Evolutionary conservation across 2,113 vertebrate species (phyloP).

Genomic region (Ammodytes dubius): DNA sequence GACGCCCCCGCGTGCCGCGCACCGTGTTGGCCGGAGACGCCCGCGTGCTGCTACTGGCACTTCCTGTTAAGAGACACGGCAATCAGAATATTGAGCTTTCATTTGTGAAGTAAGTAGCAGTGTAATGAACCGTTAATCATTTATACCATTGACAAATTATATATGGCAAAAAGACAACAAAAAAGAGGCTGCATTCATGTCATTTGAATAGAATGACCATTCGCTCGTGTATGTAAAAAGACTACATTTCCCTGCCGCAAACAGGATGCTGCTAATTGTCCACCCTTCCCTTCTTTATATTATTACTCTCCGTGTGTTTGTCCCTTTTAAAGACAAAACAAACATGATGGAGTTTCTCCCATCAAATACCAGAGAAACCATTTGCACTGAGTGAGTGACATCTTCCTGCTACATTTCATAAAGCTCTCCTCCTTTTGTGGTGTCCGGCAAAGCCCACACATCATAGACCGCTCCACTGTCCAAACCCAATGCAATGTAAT

Average conservation of each 20-base stretch:
- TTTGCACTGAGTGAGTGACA: not conserved
- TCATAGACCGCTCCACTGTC: too few species aligned
- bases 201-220: too few species aligned
- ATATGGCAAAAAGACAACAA: not conserved
- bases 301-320: not conserved
- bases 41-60: slow-evolving; percentile 88
- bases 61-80: slow-evolving; percentile 54
- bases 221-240: not conserved
- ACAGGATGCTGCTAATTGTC: slow-evolving; percentile 15
- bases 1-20: slow-evolving; percentile 79
- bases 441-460: not conserved
- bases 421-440: not conserved
- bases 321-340: not conserved
- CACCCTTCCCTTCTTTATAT: not conserved
- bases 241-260: not conserved
- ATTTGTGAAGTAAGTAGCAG: too few species aligned
- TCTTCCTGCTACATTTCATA: not conserved
- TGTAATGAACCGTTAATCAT: too few species aligned
- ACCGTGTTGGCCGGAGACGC: slow-evolving; percentile 92
- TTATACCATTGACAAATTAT: not conserved
- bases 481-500: too few species aligned
- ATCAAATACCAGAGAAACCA: not conserved
- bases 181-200: not conserved
- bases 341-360: not conserved
- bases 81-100: too few species aligned